phyloP scores from a whole-genome alignment of 2,113 vertebrate species.

The Brachionichthys hirsutus region DNA sequence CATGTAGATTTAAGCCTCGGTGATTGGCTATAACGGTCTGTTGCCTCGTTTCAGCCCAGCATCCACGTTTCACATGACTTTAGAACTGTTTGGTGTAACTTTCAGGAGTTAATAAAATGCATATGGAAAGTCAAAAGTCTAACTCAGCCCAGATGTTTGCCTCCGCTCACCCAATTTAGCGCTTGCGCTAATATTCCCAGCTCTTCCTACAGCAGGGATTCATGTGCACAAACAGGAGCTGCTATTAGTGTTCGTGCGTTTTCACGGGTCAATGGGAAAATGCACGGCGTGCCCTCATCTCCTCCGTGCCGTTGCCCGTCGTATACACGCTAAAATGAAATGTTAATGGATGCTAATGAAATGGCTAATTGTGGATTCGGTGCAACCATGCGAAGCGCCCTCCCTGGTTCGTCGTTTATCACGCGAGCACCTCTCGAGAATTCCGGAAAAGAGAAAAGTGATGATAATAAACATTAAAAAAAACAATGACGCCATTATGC shows the following conservation, averaged over 20 bases:
- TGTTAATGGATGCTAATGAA: constrained; percentile 80
- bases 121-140: no score
- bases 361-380: constrained; percentile 77
- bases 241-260: constrained; percentile 49
- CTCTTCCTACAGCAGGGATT: constrained; percentile 35
- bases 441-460: constrained; percentile 26
- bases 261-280: constrained; percentile 73
- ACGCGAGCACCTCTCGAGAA: constrained; percentile 56
- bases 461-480: constrained; percentile 54
- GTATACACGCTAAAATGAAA: constrained; percentile 75
- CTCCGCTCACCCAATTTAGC: neutral
- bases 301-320: constrained; percentile 56
- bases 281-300: constrained; percentile 58
- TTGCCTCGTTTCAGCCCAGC: no score
- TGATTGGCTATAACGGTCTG: no score
- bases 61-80: no score
- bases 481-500: constrained; percentile 63
- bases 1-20: no score
- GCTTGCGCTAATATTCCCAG: neutral
- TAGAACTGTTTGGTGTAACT: no score
- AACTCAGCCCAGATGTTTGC: no score
- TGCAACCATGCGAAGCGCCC: constrained; percentile 59
- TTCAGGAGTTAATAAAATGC: no score
- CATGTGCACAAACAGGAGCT: constrained; percentile 51
- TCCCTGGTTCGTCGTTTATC: constrained; percentile 67